Base-by-base conservation (phyloP, 2,888 invertebrate genomes). In the Drosophila glabriapex region DNA sequence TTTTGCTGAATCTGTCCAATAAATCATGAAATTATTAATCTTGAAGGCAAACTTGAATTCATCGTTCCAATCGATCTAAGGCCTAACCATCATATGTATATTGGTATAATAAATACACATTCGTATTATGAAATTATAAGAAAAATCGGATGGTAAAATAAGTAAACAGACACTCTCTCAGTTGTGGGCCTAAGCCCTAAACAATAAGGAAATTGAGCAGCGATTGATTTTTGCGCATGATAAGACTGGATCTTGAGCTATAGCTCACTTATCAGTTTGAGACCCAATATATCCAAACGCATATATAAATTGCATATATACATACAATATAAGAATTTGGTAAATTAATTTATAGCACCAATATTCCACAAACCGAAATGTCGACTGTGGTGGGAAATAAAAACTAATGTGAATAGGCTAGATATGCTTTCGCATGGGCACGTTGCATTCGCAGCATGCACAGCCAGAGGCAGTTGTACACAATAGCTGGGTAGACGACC, bases 401-500 rank as follows among this genome's bases (percentile, higher is more conserved):
- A 37, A 68, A 68, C 25, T 12, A 14, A 12, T 41, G 25, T n/a
- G 25, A 39, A 33, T 22, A 12, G 5, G 4, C 16, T 33, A n/a
- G 64, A 49, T 49, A 12, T 67, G 52, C 35, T 53, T 76, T 85
- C 63, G 65, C 83, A 58, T 60, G 6, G 49, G 35, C 31, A 60
- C 52, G 14, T 49, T 53, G 37, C 9, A 28, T 43, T 69, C 73
- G 49, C 69, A 79, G 64, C 67, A 68, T 29, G 67, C 62, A 61
- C 10, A 29, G 25, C 16, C 54, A 10, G 14, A 31, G 50, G 54
- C 68, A 73, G 22, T 88, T 90, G 83, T 81, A 72, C 90, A 88
- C 83, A 85, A 53, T 83, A 82, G 73, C 71, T 76, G 82, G 65
- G 68, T 43, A 46, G 49, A 22, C 28, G 25, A 4, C 7, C 19